Evolutionary conservation across 2,888 invertebrate species (phyloP), one percentile per base, ranked within the genome.

Genomic region (Pristionchus exspectatus): DNA sequence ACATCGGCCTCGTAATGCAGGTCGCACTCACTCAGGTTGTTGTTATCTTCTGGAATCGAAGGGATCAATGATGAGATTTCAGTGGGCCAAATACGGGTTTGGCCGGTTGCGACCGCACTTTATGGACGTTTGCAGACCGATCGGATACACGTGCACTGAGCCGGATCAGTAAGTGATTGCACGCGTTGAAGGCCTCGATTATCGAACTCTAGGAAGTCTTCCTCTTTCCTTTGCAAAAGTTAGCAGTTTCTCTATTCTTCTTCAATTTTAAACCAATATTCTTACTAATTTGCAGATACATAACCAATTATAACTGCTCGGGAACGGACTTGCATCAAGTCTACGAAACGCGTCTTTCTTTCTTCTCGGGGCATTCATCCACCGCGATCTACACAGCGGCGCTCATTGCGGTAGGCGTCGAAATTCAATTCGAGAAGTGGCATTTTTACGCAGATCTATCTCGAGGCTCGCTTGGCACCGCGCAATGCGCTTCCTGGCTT

Each of bases 61-160:
- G 2, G 9, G 9, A 27, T 27, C 2, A 27, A 69, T 27, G 12
- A 69, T 27, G 9, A 10, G 10, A 50, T 30, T 74, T 33, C 38
- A 74, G 77, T 44, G 18, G 12, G 77, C 77, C 1, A 77, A 81
- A 27, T 81, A 50, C 81, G 81, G 81, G 1, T 24, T 44, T 4
- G 81, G 81, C 10, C 44, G 81, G 2, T 27, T 81, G n/a, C 50
- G 81, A 50, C 81, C 81, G 10, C 81, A 81, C 50, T 81, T 81
- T n/a, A 81, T 81, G 81, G 81, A 81, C 16, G 50, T 81, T 27
- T 81, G 81, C 81, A 81, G 54, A 16, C 81, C 81, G 14, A 50
- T 27, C 14, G 81, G 81, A 54, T 81, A 27, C 16, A 7, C 12
- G 0, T 81, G 81, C 27, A 16, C 81, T 12, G 50, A 44, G 16